Base-by-base conservation (phyloP, 2,113 vertebrate species). In the Xiphorhynchus elegans region DNA sequence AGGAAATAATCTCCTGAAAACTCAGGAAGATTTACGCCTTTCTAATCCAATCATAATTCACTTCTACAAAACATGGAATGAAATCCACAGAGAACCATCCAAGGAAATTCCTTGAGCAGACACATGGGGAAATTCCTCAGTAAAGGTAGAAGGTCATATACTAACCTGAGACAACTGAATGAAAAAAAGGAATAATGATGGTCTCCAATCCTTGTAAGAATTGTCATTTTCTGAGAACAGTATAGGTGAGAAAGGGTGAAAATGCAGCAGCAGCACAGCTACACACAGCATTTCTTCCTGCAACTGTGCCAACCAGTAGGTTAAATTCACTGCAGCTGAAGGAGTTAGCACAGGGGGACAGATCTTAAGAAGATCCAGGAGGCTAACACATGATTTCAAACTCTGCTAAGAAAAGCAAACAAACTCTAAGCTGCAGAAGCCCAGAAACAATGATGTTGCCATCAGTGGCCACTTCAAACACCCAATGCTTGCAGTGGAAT, bases 21-120 rank as follows among this genome's bases (percentile, higher is more conserved):
- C 68, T 76, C 86, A 85, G 87, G 62, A 87, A 97, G 67, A 97
- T 96, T 96, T 97, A 93, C 46, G 83, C 82, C 83, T 96, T 96
- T 97, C 74, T 96, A 96, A 96, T 95, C 90, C 77, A 96, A 86
- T 96, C 64, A 69, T 95, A 96, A 96, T 86, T 97, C 94, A 96
- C 81, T 90, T 84, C 47, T 78, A 84, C 76, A 78, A 83, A 97
- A 96, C 87, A 88, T 62, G 79, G 74, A 96, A 85, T 75, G 83
- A 96, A 96, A 77, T 70, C 92, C 89, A 78, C 64, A 52, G 86
- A 94, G 94, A 97, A 91, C 85, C 84, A 94, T 80, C 93, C 87
- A 92, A 79, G 94, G 92, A 92, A 96, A 97, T 95, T 92, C 90
- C 95, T 95, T 81, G 84, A 96, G 89, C 55, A 96, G 94, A 95